Conservation (phyloP, 2,888 invertebrate species). For the Lepidonotus clava region DNA sequence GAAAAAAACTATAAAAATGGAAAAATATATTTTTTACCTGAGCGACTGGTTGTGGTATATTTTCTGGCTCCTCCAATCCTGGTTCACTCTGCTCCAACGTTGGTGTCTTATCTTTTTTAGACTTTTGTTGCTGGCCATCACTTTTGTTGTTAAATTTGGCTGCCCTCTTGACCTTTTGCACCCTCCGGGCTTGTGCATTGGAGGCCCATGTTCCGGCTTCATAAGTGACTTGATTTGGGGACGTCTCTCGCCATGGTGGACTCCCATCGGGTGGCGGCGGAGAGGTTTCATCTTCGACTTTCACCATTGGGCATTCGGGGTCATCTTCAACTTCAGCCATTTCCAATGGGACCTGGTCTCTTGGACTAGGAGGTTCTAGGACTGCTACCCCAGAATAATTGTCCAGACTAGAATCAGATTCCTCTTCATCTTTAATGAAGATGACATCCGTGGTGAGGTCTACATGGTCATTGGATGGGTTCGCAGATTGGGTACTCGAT, state of each 20-base stretch:
- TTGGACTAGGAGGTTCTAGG: background rate
- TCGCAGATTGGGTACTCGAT: no score
- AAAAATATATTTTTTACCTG: background rate
- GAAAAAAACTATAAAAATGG: no score
- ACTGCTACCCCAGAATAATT: no score
- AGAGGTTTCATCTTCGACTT: background rate
- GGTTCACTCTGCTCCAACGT: background rate
- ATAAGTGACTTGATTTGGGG: background rate
- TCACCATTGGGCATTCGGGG: background rate
- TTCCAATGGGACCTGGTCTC: background rate
- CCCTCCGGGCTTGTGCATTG: background rate
- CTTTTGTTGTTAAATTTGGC: background rate
- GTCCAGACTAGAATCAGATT: background rate
- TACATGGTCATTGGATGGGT: no score
- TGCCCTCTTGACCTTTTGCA: background rate
- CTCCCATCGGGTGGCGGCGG: background rate
- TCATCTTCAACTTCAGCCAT: background rate
- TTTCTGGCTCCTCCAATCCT: background rate
- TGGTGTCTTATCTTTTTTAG: background rate
- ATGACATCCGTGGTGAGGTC: no score
- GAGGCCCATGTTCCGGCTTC: conserved; percentile 15
- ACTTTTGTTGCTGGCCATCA: background rate
- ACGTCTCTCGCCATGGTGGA: background rate
- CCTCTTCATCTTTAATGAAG: background rate
- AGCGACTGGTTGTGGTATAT: background rate